Conservation (phyloP, 1,140 invertebrate species). For the Philotrypesis tridentata region DNA sequence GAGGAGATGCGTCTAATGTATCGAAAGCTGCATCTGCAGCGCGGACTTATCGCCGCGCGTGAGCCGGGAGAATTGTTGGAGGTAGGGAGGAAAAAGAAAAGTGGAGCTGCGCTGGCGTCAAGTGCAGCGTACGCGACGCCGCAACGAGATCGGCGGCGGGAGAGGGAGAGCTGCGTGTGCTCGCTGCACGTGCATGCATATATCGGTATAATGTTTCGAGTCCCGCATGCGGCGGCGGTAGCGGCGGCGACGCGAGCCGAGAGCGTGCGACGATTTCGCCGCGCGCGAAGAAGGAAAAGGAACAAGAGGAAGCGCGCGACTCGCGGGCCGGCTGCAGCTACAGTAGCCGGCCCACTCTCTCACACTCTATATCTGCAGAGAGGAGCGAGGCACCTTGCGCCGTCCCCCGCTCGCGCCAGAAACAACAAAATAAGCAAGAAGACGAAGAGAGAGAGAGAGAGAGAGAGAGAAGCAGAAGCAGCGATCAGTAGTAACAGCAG, state of each 20-base stretch:
- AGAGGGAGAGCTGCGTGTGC: not conserved
- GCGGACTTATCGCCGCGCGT: not conserved
- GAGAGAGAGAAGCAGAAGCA: slow-evolving; percentile 3
- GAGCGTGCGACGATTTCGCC: slow-evolving; percentile 39
- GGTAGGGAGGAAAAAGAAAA: not conserved
- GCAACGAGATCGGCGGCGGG: not conserved
- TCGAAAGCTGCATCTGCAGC: no score
- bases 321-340: slow-evolving; percentile 30
- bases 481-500: slow-evolving; percentile 12
- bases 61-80: not conserved
- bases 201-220: slow-evolving; percentile 13
- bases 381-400: slow-evolving; percentile 5
- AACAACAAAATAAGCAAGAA: slow-evolving; percentile 1
- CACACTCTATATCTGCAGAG: not conserved
- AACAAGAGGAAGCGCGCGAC: not conserved
- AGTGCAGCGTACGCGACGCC: not conserved
- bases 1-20: not conserved
- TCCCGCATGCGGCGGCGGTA: slow-evolving; percentile 1
- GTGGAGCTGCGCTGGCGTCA: not conserved
- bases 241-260: slow-evolving; percentile 4
- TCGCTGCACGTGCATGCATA: slow-evolving; percentile 1
- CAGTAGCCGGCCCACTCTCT: slow-evolving; percentile 12
- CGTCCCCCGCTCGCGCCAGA: slow-evolving; percentile 22
- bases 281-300: slow-evolving; percentile 1
- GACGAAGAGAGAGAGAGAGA: not conserved